Conservation (phyloP, 2,113 vertebrate genomes). For the Plecotus auritus region DNA sequence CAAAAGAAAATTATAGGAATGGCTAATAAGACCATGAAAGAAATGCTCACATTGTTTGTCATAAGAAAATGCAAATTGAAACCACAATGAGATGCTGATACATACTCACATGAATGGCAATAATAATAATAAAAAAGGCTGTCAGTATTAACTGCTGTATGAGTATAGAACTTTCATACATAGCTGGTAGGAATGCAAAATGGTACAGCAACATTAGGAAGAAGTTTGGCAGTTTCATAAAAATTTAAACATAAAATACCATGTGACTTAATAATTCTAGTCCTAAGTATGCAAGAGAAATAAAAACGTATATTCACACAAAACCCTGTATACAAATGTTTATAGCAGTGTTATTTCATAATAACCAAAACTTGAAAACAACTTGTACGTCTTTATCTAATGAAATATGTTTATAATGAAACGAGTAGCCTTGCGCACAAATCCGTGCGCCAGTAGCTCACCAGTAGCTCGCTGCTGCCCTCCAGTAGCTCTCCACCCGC, state of each 20-base stretch:
- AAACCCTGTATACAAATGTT: background rate
- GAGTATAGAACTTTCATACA: background rate
- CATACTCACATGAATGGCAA: background rate
- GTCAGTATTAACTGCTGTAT: background rate
- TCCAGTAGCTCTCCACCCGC: too few species aligned
- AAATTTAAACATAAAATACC: conserved; percentile 4
- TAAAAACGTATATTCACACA: background rate
- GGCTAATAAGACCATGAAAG: background rate
- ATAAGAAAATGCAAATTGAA: conserved; percentile 7
- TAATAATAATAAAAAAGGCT: background rate
- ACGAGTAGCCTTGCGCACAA: too few species aligned
- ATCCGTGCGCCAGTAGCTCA: too few species aligned
- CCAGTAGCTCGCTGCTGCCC: too few species aligned
- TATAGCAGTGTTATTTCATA: background rate
- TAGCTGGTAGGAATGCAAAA: background rate
- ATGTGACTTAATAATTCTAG: background rate
- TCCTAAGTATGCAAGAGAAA: background rate
- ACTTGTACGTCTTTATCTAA: background rate
- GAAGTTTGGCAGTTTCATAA: background rate
- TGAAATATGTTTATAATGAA: background rate
- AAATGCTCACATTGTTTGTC: background rate
- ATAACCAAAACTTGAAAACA: background rate
- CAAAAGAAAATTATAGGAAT: background rate
- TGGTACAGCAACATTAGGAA: background rate
- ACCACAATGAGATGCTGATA: background rate